phyloP scores from a whole-genome alignment of 2,888 invertebrate genomes.

The Drosophila acutilabella region DNA sequence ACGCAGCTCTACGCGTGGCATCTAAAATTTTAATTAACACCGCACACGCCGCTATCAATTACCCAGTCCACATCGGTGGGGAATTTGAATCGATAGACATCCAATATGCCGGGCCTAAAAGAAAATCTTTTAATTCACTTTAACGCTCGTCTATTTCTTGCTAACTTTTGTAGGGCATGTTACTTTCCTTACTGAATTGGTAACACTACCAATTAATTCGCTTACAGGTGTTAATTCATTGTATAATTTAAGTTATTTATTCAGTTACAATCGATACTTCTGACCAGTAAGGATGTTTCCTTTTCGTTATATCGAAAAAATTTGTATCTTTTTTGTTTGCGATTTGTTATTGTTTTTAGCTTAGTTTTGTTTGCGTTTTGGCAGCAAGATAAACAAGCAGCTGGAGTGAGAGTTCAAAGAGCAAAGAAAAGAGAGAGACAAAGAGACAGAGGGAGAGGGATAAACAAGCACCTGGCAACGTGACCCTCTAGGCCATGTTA shows the following conservation, averaged over 20 bases:
- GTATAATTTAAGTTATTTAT: background rate
- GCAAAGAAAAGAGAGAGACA: conserved; percentile 1
- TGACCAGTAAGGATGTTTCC: conserved; percentile 3
- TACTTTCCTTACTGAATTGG: background rate
- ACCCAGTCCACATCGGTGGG: conserved; percentile 49
- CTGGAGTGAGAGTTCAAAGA: conserved; percentile 19
- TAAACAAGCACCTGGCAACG: conserved; percentile 57
- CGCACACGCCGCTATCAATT: conserved; percentile 58
- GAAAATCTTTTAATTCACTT: conserved; percentile 72
- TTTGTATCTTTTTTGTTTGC: conserved; percentile 34
- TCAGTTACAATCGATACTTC: background rate
- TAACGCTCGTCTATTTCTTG: conserved; percentile 37
- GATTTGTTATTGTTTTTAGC: conserved; percentile 61
- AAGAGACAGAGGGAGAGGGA: background rate
- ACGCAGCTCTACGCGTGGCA: conserved; percentile 51
- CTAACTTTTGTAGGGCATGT: conserved; percentile 40
- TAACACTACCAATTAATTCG: background rate
- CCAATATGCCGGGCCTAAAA: conserved; percentile 44
- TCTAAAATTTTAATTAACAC: conserved; percentile 75
- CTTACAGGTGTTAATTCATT: background rate
- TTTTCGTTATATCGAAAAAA: background rate
- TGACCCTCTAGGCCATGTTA: conserved; percentile 62
- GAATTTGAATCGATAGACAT: conserved; percentile 39
- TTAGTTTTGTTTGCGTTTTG: conserved; percentile 71
- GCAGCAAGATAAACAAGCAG: conserved; percentile 68